Conservation (phyloP, 2,113 vertebrate genomes). For the Zosterops hypoxanthus region DNA sequence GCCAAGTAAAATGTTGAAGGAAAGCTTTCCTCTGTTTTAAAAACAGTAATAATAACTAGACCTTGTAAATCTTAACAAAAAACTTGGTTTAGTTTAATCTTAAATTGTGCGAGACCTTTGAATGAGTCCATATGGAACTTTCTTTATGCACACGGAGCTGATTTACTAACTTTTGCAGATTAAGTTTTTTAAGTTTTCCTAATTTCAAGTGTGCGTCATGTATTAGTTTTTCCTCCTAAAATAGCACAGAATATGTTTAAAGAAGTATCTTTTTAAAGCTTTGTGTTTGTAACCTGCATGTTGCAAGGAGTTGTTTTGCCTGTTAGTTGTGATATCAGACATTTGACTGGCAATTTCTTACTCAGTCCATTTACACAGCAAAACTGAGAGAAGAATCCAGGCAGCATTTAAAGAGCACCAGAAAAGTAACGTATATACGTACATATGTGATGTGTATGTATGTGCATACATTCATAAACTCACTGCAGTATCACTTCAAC, state of each 20-base stretch:
- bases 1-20: neutral
- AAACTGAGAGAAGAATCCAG: neutral
- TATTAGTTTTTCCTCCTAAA: neutral
- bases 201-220: accelerated
- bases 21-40: neutral
- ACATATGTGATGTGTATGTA: no score
- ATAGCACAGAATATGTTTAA: neutral
- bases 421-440: neutral
- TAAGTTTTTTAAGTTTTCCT: neutral
- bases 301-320: neutral
- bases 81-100: neutral
- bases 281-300: neutral
- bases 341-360: neutral
- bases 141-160: neutral
- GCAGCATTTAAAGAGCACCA: neutral
- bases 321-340: neutral
- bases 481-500: neutral
- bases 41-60: neutral
- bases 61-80: neutral
- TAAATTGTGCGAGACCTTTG: neutral
- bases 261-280: neutral
- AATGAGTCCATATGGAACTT: neutral
- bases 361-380: neutral
- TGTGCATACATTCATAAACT: accelerated
- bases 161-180: neutral